A percentile compares a stretch with the other conserved stretches of the same genome.
phyloP scores from a whole-genome alignment of 2,113 vertebrate genomes.

The Nesogale talazaci region DNA sequence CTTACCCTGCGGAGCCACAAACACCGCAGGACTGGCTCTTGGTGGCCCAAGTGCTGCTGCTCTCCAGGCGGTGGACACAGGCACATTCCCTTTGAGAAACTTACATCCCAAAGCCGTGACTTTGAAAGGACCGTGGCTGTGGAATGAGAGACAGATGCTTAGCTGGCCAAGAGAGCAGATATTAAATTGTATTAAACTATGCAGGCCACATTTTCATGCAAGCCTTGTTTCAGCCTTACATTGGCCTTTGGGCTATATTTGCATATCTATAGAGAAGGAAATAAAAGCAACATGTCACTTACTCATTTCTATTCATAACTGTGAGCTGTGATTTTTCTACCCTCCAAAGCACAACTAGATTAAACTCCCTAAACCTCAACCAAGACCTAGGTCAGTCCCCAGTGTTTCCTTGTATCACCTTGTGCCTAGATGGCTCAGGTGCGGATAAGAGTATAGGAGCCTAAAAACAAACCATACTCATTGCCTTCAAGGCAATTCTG shows the following conservation, averaged over 20 bases:
- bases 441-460: neutral
- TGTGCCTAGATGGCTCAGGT: neutral
- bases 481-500: too few species aligned
- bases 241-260: constrained; percentile 74
- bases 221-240: constrained; percentile 75
- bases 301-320: constrained; percentile 78
- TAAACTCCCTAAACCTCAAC: constrained; percentile 37
- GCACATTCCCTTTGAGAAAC: constrained; percentile 60
- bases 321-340: constrained; percentile 57
- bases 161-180: constrained; percentile 73
- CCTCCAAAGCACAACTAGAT: constrained; percentile 17
- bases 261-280: constrained; percentile 78
- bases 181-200: constrained; percentile 78
- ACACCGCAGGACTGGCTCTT: constrained; percentile 64
- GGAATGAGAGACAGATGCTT: constrained; percentile 81
- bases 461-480: neutral
- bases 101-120: constrained; percentile 65
- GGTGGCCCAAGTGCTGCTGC: constrained; percentile 49
- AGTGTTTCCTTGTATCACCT: constrained; percentile 6
- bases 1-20: constrained; percentile 11
- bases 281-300: constrained; percentile 75
- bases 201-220: constrained; percentile 75
- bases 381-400: neutral
- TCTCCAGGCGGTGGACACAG: constrained; percentile 47
- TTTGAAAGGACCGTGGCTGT: constrained; percentile 71